These are phyloP conservation scores for Cephus cinctus DNA, from an alignment of 1,140 invertebrate species.

Conservation along the genomic window DNA sequence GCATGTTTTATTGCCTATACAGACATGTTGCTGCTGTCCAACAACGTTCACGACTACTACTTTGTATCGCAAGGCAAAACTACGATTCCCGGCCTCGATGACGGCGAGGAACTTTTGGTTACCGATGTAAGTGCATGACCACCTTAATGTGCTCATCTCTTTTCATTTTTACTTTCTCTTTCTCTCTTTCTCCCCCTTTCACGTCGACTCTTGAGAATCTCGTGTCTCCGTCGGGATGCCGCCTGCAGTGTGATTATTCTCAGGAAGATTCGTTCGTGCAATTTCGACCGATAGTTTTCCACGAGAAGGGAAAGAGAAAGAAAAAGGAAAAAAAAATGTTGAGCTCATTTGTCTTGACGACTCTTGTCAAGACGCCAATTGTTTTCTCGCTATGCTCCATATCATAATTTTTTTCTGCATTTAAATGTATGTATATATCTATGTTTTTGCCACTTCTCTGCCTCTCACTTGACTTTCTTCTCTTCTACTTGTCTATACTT, in stretches of 20 bases:
- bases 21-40: constrained; percentile 81
- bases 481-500: neutral
- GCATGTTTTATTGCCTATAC: constrained; percentile 49
- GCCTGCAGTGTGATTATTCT: too few species aligned
- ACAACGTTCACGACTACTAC: constrained; percentile 86
- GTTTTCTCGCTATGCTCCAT: too few species aligned
- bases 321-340: too few species aligned
- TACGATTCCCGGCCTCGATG: constrained; percentile 92
- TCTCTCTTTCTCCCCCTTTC: constrained; percentile 9
- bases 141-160: neutral
- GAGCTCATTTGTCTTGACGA: neutral
- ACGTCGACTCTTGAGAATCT: too few species aligned
- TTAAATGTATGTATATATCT: too few species aligned
- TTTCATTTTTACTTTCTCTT: neutral
- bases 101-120: constrained; percentile 88
- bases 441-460: neutral
- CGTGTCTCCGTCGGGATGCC: too few species aligned
- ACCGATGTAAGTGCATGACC: constrained; percentile 85
- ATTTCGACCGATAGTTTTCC: too few species aligned
- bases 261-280: too few species aligned
- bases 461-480: neutral
- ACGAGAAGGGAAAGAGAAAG: too few species aligned
- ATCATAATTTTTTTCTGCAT: too few species aligned
- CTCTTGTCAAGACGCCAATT: neutral
- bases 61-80: constrained; percentile 97